Percentiles rank a stretch among this genome's conserved stretches.
phyloP scores from a whole-genome alignment of 1,140 invertebrate species.

The Monomorium pharaonis region DNA sequence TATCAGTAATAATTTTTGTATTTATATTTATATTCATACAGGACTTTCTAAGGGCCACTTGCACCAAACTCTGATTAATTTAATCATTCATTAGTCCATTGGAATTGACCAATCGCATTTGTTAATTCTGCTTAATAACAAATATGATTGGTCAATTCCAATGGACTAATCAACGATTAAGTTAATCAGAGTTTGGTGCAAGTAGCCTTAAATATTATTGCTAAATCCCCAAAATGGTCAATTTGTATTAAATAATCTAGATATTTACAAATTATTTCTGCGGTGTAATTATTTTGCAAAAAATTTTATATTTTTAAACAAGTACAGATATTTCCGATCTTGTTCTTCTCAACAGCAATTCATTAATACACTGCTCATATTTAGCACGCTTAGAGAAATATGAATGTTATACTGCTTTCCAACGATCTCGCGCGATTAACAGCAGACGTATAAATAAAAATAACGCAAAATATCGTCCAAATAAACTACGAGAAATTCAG shows the following conservation, averaged over 20 bases:
- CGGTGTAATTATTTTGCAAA: background rate
- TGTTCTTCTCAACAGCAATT: background rate
- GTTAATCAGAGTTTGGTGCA: too few species aligned
- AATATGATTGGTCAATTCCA: too few species aligned
- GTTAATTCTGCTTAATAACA: too few species aligned
- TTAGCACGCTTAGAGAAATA: background rate
- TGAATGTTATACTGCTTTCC: background rate
- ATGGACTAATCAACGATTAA: too few species aligned
- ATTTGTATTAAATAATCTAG: conserved; percentile 15
- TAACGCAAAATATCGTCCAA: background rate
- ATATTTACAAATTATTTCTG: background rate
- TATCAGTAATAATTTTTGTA: background rate
- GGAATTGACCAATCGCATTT: too few species aligned
- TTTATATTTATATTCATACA: conserved; percentile 31
- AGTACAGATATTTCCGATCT: background rate
- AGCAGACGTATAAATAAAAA: background rate
- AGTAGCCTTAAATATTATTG: too few species aligned
- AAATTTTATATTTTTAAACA: background rate
- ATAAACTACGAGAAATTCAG: conserved; percentile 21
- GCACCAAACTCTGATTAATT: too few species aligned
- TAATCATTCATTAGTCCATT: too few species aligned
- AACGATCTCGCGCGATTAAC: background rate
- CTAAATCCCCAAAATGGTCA: background rate
- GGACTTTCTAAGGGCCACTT: too few species aligned
- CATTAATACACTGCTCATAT: background rate